Conservation (phyloP, 2,888 invertebrate genomes). For the Pasiphila rectangulata region DNA sequence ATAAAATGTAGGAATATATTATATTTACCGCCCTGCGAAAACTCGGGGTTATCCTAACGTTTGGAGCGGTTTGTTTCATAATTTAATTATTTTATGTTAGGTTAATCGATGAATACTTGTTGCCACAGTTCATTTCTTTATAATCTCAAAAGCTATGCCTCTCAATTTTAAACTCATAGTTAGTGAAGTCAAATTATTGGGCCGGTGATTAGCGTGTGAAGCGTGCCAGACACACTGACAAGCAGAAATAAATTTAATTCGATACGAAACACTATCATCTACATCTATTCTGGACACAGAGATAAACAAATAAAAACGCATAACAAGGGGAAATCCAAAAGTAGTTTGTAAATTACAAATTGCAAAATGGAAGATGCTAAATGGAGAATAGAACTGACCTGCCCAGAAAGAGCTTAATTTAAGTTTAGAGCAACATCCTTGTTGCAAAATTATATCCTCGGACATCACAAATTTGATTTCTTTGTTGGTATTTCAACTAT, state of each 20-base stretch:
- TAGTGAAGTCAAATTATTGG: constrained; percentile 38
- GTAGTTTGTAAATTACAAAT: constrained; percentile 8
- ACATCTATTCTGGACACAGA: constrained; percentile 18
- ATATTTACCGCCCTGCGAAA: neutral
- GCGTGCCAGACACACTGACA: constrained; percentile 45
- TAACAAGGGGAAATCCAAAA: constrained; percentile 11
- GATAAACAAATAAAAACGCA: constrained; percentile 16
- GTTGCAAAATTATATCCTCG: constrained; percentile 6
- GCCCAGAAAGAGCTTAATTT: constrained; percentile 8
- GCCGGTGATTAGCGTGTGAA: constrained; percentile 42
- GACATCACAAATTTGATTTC: constrained; percentile 5
- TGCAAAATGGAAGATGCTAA: constrained; percentile 13
- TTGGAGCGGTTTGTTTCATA: too few species aligned
- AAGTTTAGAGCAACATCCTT: constrained; percentile 4
- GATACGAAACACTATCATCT: constrained; percentile 37
- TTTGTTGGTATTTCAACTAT: constrained; percentile 33
- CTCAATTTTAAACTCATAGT: constrained; percentile 30
- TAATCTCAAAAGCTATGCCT: constrained; percentile 21
- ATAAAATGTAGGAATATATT: neutral
- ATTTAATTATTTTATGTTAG: too few species aligned
- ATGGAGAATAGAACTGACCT: constrained; percentile 26
- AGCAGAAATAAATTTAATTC: constrained; percentile 32
- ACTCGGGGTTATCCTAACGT: too few species aligned
- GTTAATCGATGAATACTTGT: too few species aligned
- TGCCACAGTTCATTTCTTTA: neutral